phyloP scores from a whole-genome alignment of 2,113 vertebrate species.

The Lanius ludovicianus region DNA sequence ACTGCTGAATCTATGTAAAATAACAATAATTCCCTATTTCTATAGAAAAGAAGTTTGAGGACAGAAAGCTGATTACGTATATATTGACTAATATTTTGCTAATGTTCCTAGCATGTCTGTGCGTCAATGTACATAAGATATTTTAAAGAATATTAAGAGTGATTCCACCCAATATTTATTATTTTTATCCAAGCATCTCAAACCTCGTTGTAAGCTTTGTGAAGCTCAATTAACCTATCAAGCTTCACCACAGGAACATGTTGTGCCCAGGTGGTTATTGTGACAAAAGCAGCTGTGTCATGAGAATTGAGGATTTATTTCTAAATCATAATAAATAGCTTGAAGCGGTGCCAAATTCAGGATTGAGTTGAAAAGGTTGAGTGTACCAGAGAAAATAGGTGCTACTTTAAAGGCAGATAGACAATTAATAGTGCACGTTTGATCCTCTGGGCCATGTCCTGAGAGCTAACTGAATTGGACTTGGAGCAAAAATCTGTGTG shows the following conservation, averaged over 20 bases:
- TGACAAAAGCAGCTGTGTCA: background rate
- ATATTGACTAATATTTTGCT: background rate
- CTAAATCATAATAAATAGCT: constrained; percentile 7
- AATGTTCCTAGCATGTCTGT: background rate
- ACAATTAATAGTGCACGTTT: background rate
- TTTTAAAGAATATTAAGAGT: background rate
- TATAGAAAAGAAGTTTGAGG: background rate
- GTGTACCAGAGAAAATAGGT: background rate
- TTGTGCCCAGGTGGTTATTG: background rate
- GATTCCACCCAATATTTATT: background rate
- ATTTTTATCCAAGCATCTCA: background rate
- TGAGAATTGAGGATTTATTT: constrained; percentile 31
- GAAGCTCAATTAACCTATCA: background rate
- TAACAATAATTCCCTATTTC: background rate
- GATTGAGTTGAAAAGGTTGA: background rate
- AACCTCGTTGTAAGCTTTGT: background rate
- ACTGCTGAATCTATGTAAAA: background rate
- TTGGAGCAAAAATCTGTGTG: background rate
- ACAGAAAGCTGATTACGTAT: background rate
- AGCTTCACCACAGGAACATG: background rate
- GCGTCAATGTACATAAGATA: background rate
- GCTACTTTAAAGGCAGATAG: background rate
- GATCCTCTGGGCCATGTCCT: background rate
- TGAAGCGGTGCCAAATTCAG: background rate
- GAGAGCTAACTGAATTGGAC: background rate